Conservation (phyloP, 2,113 vertebrate genomes). For the Octodon degus region DNA sequence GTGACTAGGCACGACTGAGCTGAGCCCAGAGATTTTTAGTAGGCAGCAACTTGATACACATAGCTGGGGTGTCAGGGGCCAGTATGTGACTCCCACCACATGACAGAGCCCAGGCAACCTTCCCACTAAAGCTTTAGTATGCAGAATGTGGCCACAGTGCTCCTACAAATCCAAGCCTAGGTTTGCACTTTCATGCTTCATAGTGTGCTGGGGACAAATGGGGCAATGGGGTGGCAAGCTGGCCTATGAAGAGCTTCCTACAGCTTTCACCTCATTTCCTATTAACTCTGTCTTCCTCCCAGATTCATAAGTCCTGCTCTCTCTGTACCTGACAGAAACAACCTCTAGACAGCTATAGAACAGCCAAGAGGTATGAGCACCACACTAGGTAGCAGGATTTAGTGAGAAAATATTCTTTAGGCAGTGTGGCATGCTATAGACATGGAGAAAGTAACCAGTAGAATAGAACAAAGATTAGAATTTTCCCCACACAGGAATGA, state of each 20-base stretch:
- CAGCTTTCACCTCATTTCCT: neutral
- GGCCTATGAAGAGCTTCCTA: neutral
- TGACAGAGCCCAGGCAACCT: neutral
- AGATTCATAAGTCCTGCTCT: slow-evolving; percentile 4
- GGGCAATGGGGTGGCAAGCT: neutral
- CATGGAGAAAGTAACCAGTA: slow-evolving; percentile 11
- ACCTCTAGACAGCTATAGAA: slow-evolving; percentile 6
- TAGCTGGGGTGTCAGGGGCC: neutral
- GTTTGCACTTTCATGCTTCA: neutral
- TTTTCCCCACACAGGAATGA: neutral
- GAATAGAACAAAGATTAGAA: slow-evolving; percentile 35
- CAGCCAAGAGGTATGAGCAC: neutral
- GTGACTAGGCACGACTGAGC: neutral
- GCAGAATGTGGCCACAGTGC: neutral
- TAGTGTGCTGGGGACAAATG: neutral
- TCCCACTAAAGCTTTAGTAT: slow-evolving; percentile 28
- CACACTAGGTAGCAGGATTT: neutral
- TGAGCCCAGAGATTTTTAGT: neutral
- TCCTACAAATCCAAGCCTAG: neutral
- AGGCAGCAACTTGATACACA: neutral
- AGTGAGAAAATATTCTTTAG: slow-evolving; percentile 33
- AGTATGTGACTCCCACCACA: neutral
- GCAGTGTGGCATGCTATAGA: neutral
- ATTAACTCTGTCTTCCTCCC: slow-evolving; percentile 46
- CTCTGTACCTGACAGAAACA: slow-evolving; percentile 50